Evolutionary conservation across 2,797 vertebrate species (phyloP).

Genomic region (Enteromius fasciolatus): DNA sequence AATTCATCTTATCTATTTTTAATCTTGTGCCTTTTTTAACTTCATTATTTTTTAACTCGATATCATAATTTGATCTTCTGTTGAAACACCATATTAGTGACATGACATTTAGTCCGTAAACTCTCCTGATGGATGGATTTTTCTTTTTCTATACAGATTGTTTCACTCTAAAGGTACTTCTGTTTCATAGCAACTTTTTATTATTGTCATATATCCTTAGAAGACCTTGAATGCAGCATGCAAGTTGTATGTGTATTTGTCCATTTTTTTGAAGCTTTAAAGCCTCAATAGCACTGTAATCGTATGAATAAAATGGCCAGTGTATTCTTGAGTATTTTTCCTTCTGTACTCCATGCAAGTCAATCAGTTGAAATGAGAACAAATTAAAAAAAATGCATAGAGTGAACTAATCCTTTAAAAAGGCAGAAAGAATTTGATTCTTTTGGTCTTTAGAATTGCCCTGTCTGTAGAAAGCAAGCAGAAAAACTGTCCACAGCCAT

Average conservation of each 20-base stretch:
- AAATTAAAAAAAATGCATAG: not conserved
- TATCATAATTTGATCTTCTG: not conserved
- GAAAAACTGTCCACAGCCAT: constrained; percentile 60
- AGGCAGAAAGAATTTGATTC: constrained; percentile 53
- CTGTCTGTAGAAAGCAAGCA: constrained; percentile 55
- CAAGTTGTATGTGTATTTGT: not conserved
- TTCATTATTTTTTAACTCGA: too few species aligned
- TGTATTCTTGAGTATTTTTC: not conserved
- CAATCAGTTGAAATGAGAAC: not conserved
- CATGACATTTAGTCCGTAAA: not conserved
- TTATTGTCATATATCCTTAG: not conserved
- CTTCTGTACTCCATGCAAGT: not conserved
- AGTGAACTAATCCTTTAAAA: constrained; percentile 10
- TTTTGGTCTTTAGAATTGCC: constrained; percentile 54
- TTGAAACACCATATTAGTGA: not conserved
- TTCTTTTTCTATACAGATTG: not conserved
- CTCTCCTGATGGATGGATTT: not conserved
- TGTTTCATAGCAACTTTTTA: not conserved
- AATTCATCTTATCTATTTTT: not conserved
- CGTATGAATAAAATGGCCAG: not conserved
- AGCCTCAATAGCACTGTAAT: not conserved
- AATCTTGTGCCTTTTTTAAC: not conserved
- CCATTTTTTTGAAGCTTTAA: not conserved
- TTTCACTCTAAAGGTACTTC: not conserved
- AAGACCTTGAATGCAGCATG: not conserved